Evolutionary conservation across 1,140 invertebrate genomes (phyloP), one percentile per base, ranked within the genome.

Genomic region (Drosophila kikkawai): DNA sequence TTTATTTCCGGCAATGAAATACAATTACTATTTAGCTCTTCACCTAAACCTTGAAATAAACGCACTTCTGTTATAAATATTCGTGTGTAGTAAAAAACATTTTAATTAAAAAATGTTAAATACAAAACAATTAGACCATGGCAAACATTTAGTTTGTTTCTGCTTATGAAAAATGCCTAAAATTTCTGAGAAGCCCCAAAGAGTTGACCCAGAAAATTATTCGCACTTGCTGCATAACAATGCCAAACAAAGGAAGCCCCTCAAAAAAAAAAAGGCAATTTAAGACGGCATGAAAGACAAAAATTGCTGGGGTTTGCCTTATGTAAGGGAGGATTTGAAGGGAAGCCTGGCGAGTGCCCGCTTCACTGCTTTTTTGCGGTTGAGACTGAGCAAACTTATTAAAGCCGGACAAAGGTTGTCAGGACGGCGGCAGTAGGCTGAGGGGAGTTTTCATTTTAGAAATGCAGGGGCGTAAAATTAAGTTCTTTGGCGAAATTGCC

Each of bases 401-500:
- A 71, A 79, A 58, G 65, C 42, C 53, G 44, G 59, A 47, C 39
- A 50, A 64, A 71, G 39, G 65, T 61, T 70, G 48, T 53, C 22
- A 17, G 53, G 51, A 13, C 51, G 34, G 34, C 22, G 61, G 12
- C 29, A 12, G 34, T 11, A 7, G 60, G 15, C 11, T 42, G 15
- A 26, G 17, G 19, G 61, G 32, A 53, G 55, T 69, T 81, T 81
- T 79, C 50, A 68, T 68, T 73, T 71, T 51, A 47, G 36, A 70
- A 85, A 85, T 90, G 67, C 85, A 90, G 60, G 67, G 81, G 85
- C 85, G 85, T 90, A 88, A 88, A 88, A 90, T 88, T 88, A 88
- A 90, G 81, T 88, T 90, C 70, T 64, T 66, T 57, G 66, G 66
- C 48, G 11, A 53, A 76, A 76, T 79, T 53, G 53, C n/a, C 60